A percentile compares a stretch with the other conserved stretches of the same genome.
Evolutionary conservation across 2,113 vertebrate genomes (phyloP).

Genomic region (Okapia johnstoni): DNA sequence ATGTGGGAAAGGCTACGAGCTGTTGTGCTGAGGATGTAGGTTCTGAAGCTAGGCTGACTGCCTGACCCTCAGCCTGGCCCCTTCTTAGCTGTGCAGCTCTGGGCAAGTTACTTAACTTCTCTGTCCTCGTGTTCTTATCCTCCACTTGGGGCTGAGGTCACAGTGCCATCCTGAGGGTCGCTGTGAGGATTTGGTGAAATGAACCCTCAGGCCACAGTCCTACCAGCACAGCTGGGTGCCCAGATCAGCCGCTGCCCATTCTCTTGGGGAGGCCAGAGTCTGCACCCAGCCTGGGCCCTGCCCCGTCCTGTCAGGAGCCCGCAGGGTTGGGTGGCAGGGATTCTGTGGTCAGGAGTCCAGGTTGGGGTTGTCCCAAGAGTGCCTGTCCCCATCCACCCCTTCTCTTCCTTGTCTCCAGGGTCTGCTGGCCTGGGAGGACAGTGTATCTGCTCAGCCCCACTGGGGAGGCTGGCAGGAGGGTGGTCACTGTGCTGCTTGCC

Average conservation of each 20-base stretch:
- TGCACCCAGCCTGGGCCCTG: neutral
- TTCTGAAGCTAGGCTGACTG: neutral
- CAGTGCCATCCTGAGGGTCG: neutral
- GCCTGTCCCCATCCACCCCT: neutral
- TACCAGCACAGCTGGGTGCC: fast-evolving
- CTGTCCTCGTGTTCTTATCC: neutral
- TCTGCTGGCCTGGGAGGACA: neutral
- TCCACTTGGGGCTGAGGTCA: neutral
- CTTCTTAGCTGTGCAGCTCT: neutral
- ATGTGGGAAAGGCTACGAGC: neutral
- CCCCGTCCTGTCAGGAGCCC: neutral
- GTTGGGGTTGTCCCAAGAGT: neutral
- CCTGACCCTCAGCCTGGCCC: neutral
- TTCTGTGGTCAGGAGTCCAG: neutral
- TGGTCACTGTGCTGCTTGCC: neutral
- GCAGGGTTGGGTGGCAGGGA: neutral
- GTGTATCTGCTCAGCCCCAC: neutral
- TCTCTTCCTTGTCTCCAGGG: neutral
- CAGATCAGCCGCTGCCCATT: fast-evolving
- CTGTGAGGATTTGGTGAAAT: neutral
- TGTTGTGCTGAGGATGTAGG: neutral
- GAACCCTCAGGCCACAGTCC: neutral
- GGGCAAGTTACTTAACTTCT: neutral
- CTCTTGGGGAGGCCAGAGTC: neutral
- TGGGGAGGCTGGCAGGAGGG: neutral